Evolutionary conservation across 2,113 vertebrate species (phyloP), one percentile per base, ranked within the genome.

Genomic region (Anhinga rufa): DNA sequence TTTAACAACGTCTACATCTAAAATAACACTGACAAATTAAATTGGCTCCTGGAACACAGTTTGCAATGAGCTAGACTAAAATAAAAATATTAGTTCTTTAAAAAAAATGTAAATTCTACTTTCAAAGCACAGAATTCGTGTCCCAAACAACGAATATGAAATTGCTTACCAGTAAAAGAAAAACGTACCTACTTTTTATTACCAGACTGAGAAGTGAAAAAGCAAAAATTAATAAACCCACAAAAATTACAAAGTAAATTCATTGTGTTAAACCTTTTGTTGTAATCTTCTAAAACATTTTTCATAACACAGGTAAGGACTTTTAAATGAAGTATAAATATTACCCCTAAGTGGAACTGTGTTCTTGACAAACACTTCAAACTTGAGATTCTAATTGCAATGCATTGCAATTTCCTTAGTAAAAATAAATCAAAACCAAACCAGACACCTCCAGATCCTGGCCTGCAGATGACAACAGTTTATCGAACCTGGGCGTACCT

Each of bases 1-100:
- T 76, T 92, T 89, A 94, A 92, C 7, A n/a, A 96, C 85, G 28
- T 10, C 88, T 91, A 91, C 57, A 78, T 86, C 54, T 87, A 65
- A 82, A 92, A 69, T 61, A 78, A 76, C 34, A 84, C 5, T 12
- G 29, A 60, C 25, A 86, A 82, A 49, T 82, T 68, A 79, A 81
- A 77, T 9, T 89, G 57, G 25, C 17, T 80, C 51, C 57, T 81
- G 17, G 36, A 93, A 65, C 31, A 72, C 3, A 76, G 36, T 48
- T 51, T 86, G 20, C 62, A 92, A 46, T 16, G 6, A 91, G 12
- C 16, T 42, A 17, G 58, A 76, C 25, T 55, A 91, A 87, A 90
- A 89, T 49, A 60, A 82, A 87, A 92, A 54, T 40, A 74, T 24
- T 51, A 55, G 22, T 57, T 70, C 8, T 55, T 81, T 17, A 38